Percentiles rank a stretch among this genome's conserved stretches.
phyloP scores from a whole-genome alignment of 2,797 vertebrate species.

The Prunella strophiata region DNA sequence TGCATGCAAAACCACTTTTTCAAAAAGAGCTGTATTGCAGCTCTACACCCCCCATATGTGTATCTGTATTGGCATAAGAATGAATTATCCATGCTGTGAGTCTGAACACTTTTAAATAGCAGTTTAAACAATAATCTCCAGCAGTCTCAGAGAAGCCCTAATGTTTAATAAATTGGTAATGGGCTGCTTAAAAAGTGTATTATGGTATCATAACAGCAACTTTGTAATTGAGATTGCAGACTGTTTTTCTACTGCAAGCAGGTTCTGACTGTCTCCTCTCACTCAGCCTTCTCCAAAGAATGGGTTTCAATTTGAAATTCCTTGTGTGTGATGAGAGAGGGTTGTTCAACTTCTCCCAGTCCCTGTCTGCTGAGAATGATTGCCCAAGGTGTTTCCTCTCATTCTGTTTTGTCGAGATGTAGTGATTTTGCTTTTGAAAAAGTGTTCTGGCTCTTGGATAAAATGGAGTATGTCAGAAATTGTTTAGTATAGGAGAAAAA shows the following conservation, averaged over 20 bases:
- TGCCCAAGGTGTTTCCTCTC: background rate
- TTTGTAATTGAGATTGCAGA: background rate
- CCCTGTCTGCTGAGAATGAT: fast-evolving
- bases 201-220: background rate
- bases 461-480: background rate
- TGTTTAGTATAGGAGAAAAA: background rate
- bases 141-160: background rate
- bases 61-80: background rate
- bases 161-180: constrained; percentile 40
- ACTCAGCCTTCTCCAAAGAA: background rate
- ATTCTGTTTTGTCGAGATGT: background rate
- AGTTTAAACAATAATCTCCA: constrained; percentile 1
- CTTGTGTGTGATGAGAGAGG: background rate
- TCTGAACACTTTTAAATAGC: background rate
- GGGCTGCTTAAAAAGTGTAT: background rate
- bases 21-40: background rate
- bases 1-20: background rate
- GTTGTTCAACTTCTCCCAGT: background rate
- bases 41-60: background rate
- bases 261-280: background rate
- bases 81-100: constrained; percentile 36
- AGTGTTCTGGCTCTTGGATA: background rate
- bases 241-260: background rate
- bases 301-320: background rate
- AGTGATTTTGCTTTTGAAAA: background rate